These are phyloP conservation scores for Excalfactoria chinensis DNA, from an alignment of 2,113 vertebrate species.

Conservation along the genomic window DNA sequence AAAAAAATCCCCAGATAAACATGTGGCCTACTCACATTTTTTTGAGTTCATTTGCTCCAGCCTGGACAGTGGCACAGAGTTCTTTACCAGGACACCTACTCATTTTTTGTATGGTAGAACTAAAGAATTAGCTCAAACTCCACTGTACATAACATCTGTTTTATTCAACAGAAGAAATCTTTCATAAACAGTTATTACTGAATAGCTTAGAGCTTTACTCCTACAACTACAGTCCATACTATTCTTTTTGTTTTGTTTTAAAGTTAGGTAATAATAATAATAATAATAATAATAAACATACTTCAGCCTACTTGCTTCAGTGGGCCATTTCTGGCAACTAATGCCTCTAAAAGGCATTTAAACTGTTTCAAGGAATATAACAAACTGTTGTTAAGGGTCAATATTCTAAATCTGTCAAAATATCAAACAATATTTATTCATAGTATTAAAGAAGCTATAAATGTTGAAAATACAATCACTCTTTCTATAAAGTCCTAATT, in stretches of 20 bases:
- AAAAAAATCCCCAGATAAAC: constrained; percentile 37
- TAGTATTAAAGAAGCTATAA: neutral
- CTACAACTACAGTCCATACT: neutral
- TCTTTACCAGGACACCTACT: constrained; percentile 43
- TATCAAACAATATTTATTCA: accelerated
- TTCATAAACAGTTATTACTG: neutral
- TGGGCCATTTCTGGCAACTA: neutral
- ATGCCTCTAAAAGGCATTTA: neutral
- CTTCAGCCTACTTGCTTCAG: neutral
- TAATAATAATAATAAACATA: neutral
- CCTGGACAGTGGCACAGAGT: neutral
- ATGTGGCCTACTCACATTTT: constrained; percentile 61
- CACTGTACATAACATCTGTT: neutral
- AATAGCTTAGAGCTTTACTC: neutral
- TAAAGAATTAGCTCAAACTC: neutral
- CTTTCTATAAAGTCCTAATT: neutral
- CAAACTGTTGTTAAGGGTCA: neutral
- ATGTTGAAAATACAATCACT: neutral
- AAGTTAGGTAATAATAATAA: neutral
- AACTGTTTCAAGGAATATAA: neutral
- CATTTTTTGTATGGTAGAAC: neutral
- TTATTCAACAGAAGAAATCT: constrained; percentile 9
- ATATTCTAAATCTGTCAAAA: neutral
- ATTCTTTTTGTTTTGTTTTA: neutral
- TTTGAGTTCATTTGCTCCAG: constrained; percentile 33